phyloP scores from a whole-genome alignment of 2,888 invertebrate genomes.

The Loripinus fragilis region DNA sequence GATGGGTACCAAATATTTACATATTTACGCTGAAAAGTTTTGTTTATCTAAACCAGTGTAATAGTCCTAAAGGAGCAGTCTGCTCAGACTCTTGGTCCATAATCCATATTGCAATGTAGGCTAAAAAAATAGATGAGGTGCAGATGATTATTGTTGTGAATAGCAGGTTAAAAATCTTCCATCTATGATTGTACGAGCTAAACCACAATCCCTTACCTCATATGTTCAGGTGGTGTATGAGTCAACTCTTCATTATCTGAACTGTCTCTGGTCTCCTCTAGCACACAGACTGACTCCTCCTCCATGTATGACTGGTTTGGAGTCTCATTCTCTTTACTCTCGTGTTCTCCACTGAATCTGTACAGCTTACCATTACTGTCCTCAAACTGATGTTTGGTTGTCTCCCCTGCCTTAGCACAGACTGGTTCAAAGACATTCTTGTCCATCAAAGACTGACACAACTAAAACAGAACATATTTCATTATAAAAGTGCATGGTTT shows the following conservation, averaged over 20 bases:
- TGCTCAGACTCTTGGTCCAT: too few relatives aligned
- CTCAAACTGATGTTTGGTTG: conserved; percentile 74
- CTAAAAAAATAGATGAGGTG: too few relatives aligned
- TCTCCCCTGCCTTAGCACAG: conserved; percentile 60
- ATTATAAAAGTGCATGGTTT: too few relatives aligned
- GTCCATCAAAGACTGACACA: conserved; percentile 80
- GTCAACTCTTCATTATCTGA: conserved; percentile 33
- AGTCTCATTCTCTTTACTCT: conserved; percentile 52
- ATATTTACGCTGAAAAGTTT: too few relatives aligned
- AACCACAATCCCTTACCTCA: conserved; percentile 30
- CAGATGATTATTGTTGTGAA: too few relatives aligned
- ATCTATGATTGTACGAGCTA: neutral
- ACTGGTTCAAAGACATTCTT: conserved; percentile 79
- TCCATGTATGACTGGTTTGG: conserved; percentile 45
- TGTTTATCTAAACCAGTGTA: too few relatives aligned
- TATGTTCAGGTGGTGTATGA: conserved; percentile 35
- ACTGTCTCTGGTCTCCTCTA: conserved; percentile 47
- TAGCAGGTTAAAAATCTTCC: too few relatives aligned
- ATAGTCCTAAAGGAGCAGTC: too few relatives aligned
- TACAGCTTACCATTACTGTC: conserved; percentile 79
- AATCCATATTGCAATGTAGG: too few relatives aligned
- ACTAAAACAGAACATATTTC: conserved; percentile 56
- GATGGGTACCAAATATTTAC: too few relatives aligned
- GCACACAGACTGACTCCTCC: conserved; percentile 45
- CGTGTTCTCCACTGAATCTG: conserved; percentile 68